These are phyloP conservation scores for Oophaga sylvatica DNA, from an alignment of 2,797 vertebrate genomes.

Conservation along the genomic window DNA sequence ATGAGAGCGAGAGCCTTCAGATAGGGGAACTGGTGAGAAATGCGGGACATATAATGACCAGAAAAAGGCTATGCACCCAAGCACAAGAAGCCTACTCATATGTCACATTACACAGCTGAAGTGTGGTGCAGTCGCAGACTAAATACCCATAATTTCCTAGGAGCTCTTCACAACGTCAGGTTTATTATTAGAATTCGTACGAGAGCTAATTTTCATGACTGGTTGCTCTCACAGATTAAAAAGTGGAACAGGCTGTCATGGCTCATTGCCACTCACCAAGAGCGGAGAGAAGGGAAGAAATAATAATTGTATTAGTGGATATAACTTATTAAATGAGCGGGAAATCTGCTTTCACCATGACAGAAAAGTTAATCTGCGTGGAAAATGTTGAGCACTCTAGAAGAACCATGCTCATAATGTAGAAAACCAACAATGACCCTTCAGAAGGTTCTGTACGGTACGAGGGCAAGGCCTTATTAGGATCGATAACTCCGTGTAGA, in stretches of 20 bases:
- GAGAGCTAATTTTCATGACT: conserved; percentile 42
- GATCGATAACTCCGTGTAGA: background rate
- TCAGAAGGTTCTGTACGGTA: background rate
- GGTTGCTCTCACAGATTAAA: conserved; percentile 31
- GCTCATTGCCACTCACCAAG: background rate
- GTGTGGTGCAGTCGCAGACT: background rate
- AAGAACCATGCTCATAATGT: background rate
- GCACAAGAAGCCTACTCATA: too few species aligned
- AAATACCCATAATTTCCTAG: background rate
- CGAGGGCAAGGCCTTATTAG: background rate
- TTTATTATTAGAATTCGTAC: conserved; percentile 27
- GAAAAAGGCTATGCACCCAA: too few species aligned
- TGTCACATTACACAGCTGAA: background rate
- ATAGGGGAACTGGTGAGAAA: too few species aligned
- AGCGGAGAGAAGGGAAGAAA: background rate
- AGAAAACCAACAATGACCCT: background rate
- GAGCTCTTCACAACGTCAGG: background rate
- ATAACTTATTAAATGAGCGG: conserved; percentile 25
- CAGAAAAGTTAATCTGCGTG: conserved; percentile 28
- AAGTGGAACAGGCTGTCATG: conserved; percentile 30
- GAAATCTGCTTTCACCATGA: conserved; percentile 6
- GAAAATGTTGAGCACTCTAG: background rate
- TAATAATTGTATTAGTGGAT: conserved; percentile 31
- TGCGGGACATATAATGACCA: too few species aligned
- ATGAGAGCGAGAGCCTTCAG: too few species aligned